phyloP scores from a whole-genome alignment of 1,140 invertebrate genomes.

The Zaprionus kolodkinae region DNA sequence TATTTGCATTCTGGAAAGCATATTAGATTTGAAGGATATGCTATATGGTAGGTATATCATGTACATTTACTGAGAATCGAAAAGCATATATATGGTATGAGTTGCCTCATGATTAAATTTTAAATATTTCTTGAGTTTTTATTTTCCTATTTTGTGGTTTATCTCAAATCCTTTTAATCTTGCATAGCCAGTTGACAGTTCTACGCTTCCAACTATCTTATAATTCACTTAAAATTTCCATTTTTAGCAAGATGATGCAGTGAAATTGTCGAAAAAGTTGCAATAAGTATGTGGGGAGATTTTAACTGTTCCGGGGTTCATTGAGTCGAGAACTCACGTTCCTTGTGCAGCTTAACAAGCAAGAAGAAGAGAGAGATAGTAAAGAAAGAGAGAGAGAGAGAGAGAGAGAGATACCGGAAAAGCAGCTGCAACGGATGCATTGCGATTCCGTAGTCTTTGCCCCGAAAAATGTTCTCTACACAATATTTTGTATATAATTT shows the following conservation, averaged over 20 bases:
- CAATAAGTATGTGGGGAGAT: slow-evolving; percentile 35
- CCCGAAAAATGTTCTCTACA: slow-evolving; percentile 9
- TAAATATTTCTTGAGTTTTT: neutral
- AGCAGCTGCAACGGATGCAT: slow-evolving; percentile 25
- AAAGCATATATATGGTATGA: neutral
- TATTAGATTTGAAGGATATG: neutral
- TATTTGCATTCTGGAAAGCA: neutral
- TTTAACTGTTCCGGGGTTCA: slow-evolving; percentile 61
- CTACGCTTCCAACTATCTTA: neutral
- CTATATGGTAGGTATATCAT: neutral
- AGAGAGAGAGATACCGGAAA: neutral
- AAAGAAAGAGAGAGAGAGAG: too few species aligned
- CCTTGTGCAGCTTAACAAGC: slow-evolving; percentile 24
- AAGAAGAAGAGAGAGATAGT: neutral
- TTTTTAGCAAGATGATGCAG: neutral
- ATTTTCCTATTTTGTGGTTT: neutral
- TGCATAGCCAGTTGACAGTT: neutral
- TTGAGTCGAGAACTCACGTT: slow-evolving; percentile 34
- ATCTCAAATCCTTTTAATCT: neutral
- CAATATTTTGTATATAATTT: slow-evolving; percentile 61
- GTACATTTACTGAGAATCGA: neutral
- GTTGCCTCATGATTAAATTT: too few species aligned
- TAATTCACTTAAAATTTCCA: neutral
- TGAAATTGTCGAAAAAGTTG: slow-evolving; percentile 4
- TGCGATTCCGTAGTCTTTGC: neutral